Evolutionary conservation across 2,113 vertebrate genomes (phyloP).

Genomic region (Tapirus terrestris): DNA sequence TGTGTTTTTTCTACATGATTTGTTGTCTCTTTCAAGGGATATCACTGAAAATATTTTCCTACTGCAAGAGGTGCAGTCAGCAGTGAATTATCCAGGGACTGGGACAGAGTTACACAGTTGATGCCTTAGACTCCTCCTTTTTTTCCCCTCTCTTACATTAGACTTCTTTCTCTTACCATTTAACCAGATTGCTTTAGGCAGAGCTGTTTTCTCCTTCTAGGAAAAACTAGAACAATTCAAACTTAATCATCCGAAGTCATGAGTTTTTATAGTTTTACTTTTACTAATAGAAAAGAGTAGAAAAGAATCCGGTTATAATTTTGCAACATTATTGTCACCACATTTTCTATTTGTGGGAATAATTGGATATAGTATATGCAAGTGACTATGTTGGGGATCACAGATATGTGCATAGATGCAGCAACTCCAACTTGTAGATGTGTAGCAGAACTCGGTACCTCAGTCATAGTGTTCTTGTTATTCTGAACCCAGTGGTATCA

Average conservation of each 20-base stretch:
- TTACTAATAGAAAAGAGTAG: not conserved
- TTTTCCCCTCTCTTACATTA: not conserved
- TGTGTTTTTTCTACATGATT: not conserved
- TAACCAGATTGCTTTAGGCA: not conserved
- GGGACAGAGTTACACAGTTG: not conserved
- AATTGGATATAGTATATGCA: not conserved
- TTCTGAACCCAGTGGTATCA: not conserved
- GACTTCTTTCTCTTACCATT: not conserved
- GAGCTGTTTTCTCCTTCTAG: not conserved
- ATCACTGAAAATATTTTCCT: not conserved
- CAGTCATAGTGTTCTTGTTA: not conserved
- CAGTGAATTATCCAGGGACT: not conserved
- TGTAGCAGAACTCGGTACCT: not conserved
- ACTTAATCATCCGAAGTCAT: not conserved
- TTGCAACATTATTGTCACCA: not conserved
- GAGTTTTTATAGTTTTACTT: not conserved
- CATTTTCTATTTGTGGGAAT: not conserved
- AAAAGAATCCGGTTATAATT: not conserved
- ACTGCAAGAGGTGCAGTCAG: not conserved
- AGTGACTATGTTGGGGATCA: not conserved
- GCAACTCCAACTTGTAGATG: not conserved
- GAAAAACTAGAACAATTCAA: not conserved
- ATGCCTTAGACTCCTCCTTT: not conserved
- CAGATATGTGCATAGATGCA: not conserved
- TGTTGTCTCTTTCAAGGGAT: conserved; percentile 1